Conservation (phyloP, 2,797 vertebrate genomes). For the Sarcoramphus papa region DNA sequence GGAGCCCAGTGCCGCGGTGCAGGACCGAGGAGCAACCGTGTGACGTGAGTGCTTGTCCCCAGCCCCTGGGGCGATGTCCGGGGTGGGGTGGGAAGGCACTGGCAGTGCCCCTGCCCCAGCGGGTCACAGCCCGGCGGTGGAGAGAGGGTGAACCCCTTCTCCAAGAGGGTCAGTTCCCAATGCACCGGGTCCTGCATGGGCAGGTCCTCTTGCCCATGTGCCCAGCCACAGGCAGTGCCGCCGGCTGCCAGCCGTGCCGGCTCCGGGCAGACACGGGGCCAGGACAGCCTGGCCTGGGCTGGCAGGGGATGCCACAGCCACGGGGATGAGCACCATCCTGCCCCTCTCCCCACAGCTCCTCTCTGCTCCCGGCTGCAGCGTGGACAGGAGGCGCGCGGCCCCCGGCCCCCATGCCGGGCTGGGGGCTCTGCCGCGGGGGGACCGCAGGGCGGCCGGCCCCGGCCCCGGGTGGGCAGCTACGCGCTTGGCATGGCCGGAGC, state of each 20-base stretch:
- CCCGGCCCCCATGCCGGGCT: background rate
- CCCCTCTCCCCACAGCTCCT: constrained; percentile 14
- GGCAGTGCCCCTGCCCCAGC: background rate
- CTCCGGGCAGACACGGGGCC: background rate
- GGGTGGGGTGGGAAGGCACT: background rate
- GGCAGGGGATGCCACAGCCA: accelerated
- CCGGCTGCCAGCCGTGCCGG: background rate
- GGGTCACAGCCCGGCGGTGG: background rate
- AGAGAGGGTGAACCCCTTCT: background rate
- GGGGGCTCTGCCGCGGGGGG: background rate
- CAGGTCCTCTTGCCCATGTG: background rate
- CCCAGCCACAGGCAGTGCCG: background rate
- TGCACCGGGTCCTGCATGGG: accelerated
- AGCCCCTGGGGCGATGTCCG: background rate
- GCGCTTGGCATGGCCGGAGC: constrained; percentile 40
- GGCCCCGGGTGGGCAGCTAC: background rate
- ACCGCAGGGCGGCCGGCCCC: background rate
- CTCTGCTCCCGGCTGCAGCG: background rate
- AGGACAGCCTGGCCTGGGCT: accelerated
- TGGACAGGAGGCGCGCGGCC: background rate
- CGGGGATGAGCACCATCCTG: accelerated
- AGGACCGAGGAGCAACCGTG: constrained; percentile 15
- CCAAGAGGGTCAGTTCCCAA: background rate
- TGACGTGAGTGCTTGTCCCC: constrained; percentile 46
- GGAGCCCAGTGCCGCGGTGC: background rate